Evolutionary conservation across 2,113 vertebrate genomes (phyloP).

Genomic region (Recurvirostra avosetta): DNA sequence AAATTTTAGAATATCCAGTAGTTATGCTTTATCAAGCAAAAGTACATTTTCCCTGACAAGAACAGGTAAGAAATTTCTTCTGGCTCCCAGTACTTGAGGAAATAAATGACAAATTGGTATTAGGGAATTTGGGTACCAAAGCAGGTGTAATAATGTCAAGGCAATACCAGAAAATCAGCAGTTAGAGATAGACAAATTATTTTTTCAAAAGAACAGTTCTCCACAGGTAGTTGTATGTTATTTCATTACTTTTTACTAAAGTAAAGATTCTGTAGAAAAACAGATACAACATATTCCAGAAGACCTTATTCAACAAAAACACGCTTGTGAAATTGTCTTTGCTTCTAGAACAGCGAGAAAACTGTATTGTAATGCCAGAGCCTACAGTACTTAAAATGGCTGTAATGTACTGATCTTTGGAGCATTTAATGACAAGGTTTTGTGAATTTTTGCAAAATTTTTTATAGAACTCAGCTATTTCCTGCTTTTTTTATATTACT

Average conservation of each 20-base stretch:
- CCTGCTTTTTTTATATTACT: not conserved
- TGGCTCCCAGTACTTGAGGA: not conserved
- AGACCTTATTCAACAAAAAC: not conserved
- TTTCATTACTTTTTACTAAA: not conserved
- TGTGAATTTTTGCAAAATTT: not conserved
- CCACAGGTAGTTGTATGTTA: not conserved
- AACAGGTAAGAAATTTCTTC: not conserved
- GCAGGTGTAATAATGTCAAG: not conserved
- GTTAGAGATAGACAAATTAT: not conserved
- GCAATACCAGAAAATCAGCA: not conserved
- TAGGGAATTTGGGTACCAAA: not conserved
- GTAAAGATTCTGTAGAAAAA: not conserved
- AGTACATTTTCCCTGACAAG: not conserved
- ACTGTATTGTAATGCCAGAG: not conserved
- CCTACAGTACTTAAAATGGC: not conserved
- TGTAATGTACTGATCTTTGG: not conserved
- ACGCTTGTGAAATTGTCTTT: not conserved
- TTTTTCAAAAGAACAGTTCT: not conserved
- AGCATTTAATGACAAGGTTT: not conserved
- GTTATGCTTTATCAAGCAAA: not conserved
- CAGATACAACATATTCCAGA: not conserved
- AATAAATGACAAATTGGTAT: not conserved
- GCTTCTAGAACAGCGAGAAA: not conserved
- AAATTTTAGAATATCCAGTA: not conserved
- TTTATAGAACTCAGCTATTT: not conserved